phyloP scores from a whole-genome alignment of 2,797 vertebrate species.

The Molossus alvarezi region DNA sequence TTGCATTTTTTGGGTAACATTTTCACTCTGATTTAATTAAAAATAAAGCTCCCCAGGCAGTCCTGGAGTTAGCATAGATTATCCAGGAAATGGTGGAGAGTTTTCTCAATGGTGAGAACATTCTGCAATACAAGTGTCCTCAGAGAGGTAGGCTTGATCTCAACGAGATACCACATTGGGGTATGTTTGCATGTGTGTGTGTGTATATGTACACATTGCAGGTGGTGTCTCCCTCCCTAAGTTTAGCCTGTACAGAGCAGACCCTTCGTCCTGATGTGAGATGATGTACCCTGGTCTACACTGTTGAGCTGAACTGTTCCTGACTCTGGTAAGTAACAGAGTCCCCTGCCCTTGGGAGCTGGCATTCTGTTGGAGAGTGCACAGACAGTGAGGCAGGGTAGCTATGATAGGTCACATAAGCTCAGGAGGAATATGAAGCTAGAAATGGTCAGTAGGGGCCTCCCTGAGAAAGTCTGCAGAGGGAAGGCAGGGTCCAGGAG shows the following conservation, averaged over 20 bases:
- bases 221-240: background rate
- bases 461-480: too few relatives aligned
- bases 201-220: too few relatives aligned
- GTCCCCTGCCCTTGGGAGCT: background rate
- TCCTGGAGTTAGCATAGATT: background rate
- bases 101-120: background rate
- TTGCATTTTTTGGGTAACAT: background rate
- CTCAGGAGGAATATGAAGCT: background rate
- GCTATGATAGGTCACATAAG: background rate
- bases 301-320: background rate
- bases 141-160: background rate
- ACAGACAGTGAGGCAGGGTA: background rate
- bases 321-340: background rate
- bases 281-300: background rate
- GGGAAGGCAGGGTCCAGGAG: too few relatives aligned
- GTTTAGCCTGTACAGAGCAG: background rate
- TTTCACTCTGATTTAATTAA: conserved; percentile 36
- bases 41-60: background rate
- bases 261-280: background rate
- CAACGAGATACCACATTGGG: background rate
- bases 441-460: background rate
- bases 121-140: background rate
- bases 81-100: background rate
- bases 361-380: background rate
- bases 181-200: too few relatives aligned